A percentile compares a stretch with the other conserved stretches of the same genome.
phyloP scores from a whole-genome alignment of 2,113 vertebrate species.

The Raja brachyura region DNA sequence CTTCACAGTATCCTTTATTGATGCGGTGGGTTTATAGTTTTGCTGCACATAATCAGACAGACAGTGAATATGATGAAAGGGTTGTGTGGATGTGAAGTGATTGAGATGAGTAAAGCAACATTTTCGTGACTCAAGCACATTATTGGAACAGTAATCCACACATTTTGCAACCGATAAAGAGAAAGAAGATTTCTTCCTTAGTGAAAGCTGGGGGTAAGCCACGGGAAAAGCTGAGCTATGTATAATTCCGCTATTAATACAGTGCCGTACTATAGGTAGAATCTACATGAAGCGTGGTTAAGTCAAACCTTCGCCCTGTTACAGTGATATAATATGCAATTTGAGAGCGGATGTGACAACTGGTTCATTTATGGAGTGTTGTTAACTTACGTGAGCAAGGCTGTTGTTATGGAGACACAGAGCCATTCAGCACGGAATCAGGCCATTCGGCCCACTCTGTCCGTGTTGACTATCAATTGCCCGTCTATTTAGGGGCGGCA shows the following conservation, averaged over 20 bases:
- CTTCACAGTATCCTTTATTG: too few species aligned
- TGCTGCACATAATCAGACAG: too few species aligned
- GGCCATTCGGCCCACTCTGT: too few species aligned
- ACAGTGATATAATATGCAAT: not conserved
- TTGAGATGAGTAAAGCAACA: not conserved
- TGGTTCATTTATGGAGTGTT: not conserved
- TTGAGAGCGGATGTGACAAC: not conserved
- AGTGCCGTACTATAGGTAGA: not conserved
- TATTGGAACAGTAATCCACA: not conserved
- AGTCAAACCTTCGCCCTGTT: not conserved
- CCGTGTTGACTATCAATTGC: too few species aligned
- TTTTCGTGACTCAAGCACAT: too few species aligned
- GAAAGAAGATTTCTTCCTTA: not conserved
- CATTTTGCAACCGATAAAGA: not conserved
- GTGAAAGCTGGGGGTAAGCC: not conserved
- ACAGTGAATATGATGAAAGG: not conserved
- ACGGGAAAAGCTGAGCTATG: not conserved
- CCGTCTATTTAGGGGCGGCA: too few species aligned
- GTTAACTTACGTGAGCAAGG: not conserved
- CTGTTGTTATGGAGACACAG: not conserved
- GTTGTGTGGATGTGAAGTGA: not conserved
- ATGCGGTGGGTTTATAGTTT: not conserved
- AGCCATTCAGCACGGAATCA: too few species aligned
- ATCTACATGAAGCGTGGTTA: not conserved
- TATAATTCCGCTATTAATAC: not conserved